Base-by-base conservation (phyloP, 2,888 invertebrate genomes). In the Plusia festucae region DNA sequence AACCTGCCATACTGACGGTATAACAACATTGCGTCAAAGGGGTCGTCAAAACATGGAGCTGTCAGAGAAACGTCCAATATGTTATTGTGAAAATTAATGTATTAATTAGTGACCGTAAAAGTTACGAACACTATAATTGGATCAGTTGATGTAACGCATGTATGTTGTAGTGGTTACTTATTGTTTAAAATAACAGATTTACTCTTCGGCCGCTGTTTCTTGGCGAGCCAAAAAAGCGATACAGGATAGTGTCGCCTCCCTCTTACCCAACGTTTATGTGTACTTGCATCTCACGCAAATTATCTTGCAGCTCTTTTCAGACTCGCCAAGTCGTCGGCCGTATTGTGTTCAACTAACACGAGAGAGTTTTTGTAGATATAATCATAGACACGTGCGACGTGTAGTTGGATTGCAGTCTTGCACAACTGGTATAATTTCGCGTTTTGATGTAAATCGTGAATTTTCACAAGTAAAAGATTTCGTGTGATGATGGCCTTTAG, bases 131-230 rank as follows among this genome's bases (percentile, higher is more conserved):
- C 54, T 51, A 53, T 40, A 53, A 64, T 82, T 77, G 74, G 77
- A 65, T 76, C 68, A 70, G 67, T 60, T 34, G 59, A 70, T 67
- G 79, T 79, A 83, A 80, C 84, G 83, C 82, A 84, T 46, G 64
- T 53, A 76, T 69, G 16, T 34, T 52, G 11, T 24, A 27, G 13
- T 7, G 11, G 44, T 4, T 18, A 44, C 44, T 7, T 16, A 51
- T 13, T 30, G 70, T 53, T 9, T 46, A 54, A 34, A 18, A 24
- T 5, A n/a, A n/a, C 40, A 16, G 40, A 22, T 52, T 2, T 24
- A 24, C n/a, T n/a, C n/a, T n/a, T n/a, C n/a, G n/a, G n/a, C n/a
- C n/a, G n/a, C n/a, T n/a, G n/a, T n/a, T n/a, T n/a, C n/a, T n/a
- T n/a, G n/a, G n/a, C n/a, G n/a, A n/a, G n/a, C n/a, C n/a, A n/a